Evolutionary conservation across 2,888 invertebrate species (phyloP).

Genomic region (Mythimna lalbum): DNA sequence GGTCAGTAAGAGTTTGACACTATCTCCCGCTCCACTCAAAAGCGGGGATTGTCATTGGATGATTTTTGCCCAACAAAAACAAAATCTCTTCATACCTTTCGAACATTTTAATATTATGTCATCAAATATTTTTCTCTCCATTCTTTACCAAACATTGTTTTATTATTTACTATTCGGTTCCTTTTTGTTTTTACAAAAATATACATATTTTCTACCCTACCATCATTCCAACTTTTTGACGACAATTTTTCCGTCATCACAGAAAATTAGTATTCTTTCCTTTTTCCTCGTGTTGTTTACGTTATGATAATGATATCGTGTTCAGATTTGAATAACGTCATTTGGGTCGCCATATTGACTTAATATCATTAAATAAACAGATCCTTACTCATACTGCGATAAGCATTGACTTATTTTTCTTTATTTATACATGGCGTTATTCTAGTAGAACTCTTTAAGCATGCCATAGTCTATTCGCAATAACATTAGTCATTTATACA

Average conservation of each 20-base stretch:
- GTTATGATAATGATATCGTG: slow-evolving; percentile 40
- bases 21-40: no score
- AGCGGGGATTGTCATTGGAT: no score
- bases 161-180: slow-evolving; percentile 1
- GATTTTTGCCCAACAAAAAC: no score
- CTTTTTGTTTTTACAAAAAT: not conserved
- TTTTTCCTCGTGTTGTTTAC: slow-evolving; percentile 7
- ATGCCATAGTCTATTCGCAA: no score
- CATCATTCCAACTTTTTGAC: not conserved
- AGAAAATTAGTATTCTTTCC: slow-evolving; percentile 35
- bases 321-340: slow-evolving; percentile 23
- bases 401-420: not conserved
- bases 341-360: slow-evolving; percentile 24
- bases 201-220: not conserved
- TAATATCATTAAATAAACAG: slow-evolving; percentile 15
- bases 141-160: not conserved
- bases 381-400: not conserved
- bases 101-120: no score
- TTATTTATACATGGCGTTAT: no score
- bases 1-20: no score
- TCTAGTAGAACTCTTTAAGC: no score
- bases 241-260: slow-evolving; percentile 18
- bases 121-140: not conserved
- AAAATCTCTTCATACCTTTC: no score
- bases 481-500: no score